Base-by-base conservation (phyloP, 2,113 vertebrate species). In the Vidua chalybeata region DNA sequence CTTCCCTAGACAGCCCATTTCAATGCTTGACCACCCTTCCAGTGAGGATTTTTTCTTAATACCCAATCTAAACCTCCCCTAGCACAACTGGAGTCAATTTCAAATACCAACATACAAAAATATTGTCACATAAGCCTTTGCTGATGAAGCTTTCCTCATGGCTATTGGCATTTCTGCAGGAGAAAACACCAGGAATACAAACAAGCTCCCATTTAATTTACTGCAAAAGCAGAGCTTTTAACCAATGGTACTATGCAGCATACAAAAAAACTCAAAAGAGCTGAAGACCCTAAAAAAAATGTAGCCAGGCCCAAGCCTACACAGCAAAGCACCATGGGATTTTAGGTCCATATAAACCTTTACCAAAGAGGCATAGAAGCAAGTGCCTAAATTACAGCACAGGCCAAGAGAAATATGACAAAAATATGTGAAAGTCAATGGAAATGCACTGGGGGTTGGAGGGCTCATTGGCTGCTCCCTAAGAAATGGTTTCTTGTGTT, bases 381-480 rank as follows among this genome's bases (percentile, higher is more conserved):
- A 90, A 96, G 89, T 56, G 72, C 68, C 72, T 94, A 83, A 92
- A 90, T 58, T 80, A 77, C 6, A 80, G n/a, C 41, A 61, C 17
- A 66, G 51, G 91, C 89, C 94, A 95, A 94, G 48, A 92, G 59
- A 90, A 95, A 96, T 61, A 95, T 2, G 63, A 80, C 76, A 79
- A 69, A 93, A 95, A 80, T 76, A 93, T 52, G 86, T 83, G 75
- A 64, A 91, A 83, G 82, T 93, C 87, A 94, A 93, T 94, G 88
- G 94, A 94, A 93, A 94, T 2, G 1, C 6, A 3, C 10, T 48
- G 56, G 51, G 81, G 84, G 49, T 31, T 68, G 71, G 68, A 76
- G n/a, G 78, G 74, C 54, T 59, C 8, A 0, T 11, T 54, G 75
- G 56, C 82, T 90, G 24, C 24, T 93, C 78, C 74, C n/a, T 85